Conservation (phyloP, 2,797 vertebrate genomes). For the Typhlichthys subterraneus region DNA sequence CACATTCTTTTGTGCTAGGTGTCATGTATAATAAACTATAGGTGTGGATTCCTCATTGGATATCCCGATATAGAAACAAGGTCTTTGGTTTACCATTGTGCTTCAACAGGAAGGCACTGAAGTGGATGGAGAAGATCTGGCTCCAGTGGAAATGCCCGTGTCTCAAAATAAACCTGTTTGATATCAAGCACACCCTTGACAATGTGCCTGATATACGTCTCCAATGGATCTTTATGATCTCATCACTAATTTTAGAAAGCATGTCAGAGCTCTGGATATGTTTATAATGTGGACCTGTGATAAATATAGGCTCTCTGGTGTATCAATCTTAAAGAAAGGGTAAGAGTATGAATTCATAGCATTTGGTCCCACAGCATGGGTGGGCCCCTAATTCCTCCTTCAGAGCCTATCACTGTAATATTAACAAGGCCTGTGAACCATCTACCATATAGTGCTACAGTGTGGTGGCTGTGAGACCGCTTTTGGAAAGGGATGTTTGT, state of each 20-base stretch:
- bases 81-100: background rate
- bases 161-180: slow-evolving; percentile 10
- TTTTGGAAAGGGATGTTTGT: slow-evolving; percentile 62
- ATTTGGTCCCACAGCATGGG: slow-evolving; percentile 20
- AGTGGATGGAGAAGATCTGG: background rate
- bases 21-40: slow-evolving; percentile 3
- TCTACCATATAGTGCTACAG: slow-evolving; percentile 41
- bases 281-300: background rate
- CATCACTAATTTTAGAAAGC: no score
- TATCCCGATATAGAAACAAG: slow-evolving; percentile 2
- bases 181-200: background rate
- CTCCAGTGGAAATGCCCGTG: background rate
- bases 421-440: slow-evolving; percentile 48
- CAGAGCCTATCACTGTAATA: slow-evolving; percentile 45
- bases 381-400: slow-evolving; percentile 31
- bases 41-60: background rate
- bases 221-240: no score
- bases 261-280: background rate
- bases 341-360: no score
- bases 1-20: no score
- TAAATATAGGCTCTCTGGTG: no score
- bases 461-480: slow-evolving; percentile 19
- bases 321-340: no score
- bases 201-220: no score
- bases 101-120: slow-evolving; percentile 5